Evolutionary conservation across 2,888 invertebrate genomes (phyloP), one percentile per base, ranked within the genome.

Genomic region (Incurvaria masculella): DNA sequence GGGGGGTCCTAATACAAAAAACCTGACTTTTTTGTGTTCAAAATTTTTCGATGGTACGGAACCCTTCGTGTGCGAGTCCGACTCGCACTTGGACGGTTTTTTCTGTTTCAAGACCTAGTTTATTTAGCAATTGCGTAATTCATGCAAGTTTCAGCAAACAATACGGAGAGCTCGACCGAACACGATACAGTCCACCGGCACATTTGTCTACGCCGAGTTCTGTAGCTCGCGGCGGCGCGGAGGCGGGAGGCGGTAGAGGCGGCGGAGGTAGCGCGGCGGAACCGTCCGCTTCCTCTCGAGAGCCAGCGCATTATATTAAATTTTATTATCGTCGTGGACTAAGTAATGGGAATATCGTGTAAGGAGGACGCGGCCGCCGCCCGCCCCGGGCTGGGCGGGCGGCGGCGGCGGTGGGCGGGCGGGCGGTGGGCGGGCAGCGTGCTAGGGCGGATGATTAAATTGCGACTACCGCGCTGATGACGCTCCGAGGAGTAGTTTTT

Each of bases 261-360:
- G 6, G 6, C 23, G 23, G 6, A 23, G n/a, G n/a, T n/a, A 41
- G 43, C 47, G 42, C 21, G 42, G 47, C 42, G 47, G 47, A 21
- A 33, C 49, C 56, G 53, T 72, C 72, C 69, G 72, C 63, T 68
- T 69, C 66, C 69, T 72, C 64, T 42, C 44, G 42, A 42, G 42
- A 42, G 44, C 38, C 44, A 59, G 60, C 61, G 67, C 67, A 68
- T 76, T 75, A 73, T 78, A 78, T 79, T 75, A 79, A 79, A 79
- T 79, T 79, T 79, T 79, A 79, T 79, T 79, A 78, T 76, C 65
- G 67, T 69, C 66, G 69, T 69, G 76, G 76, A 78, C 79, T 76
- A 76, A 79, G 76, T 79, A 79, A 79, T 79, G 79, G 74, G 78
- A 79, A 79, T 79, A 74, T 75, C 78, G 76, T 79, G 79, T 79